A percentile compares a stretch with the other conserved stretches of the same genome.
These are phyloP conservation scores for Nomada hirtipes DNA, from an alignment of 2,888 invertebrate species.

Conservation along the genomic window DNA sequence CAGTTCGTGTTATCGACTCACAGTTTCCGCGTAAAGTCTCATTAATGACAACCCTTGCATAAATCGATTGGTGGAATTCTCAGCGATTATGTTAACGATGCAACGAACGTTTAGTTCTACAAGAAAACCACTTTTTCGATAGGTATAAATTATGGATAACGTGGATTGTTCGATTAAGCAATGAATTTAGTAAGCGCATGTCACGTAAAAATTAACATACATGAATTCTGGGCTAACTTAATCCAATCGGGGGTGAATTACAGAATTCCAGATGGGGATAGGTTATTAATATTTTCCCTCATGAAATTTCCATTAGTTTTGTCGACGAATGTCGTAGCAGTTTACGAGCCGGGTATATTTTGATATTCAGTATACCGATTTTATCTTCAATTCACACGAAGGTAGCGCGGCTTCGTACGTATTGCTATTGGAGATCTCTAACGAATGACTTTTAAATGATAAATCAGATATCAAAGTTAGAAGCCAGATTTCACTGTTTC, in stretches of 20 bases:
- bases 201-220: constrained; percentile 43
- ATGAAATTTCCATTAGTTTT: neutral
- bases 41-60: neutral
- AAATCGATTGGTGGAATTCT: neutral
- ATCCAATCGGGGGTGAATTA: neutral
- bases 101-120: too few relatives aligned
- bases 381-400: neutral
- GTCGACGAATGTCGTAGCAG: neutral
- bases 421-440: neutral
- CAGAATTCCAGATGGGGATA: neutral
- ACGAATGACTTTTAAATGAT: neutral
- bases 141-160: constrained; percentile 5
- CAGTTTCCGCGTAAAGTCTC: neutral
- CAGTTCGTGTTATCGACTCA: neutral
- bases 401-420: too few relatives aligned
- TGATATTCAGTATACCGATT: too few relatives aligned
- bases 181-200: constrained; percentile 7
- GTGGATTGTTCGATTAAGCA: constrained; percentile 27
- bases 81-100: too few relatives aligned
- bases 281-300: neutral
- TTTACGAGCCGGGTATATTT: neutral
- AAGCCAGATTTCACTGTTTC: neutral
- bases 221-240: constrained; percentile 16
- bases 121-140: too few relatives aligned
- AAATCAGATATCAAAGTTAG: neutral